phyloP scores from a whole-genome alignment of 2,113 vertebrate species.

The Opisthocomus hoazin region DNA sequence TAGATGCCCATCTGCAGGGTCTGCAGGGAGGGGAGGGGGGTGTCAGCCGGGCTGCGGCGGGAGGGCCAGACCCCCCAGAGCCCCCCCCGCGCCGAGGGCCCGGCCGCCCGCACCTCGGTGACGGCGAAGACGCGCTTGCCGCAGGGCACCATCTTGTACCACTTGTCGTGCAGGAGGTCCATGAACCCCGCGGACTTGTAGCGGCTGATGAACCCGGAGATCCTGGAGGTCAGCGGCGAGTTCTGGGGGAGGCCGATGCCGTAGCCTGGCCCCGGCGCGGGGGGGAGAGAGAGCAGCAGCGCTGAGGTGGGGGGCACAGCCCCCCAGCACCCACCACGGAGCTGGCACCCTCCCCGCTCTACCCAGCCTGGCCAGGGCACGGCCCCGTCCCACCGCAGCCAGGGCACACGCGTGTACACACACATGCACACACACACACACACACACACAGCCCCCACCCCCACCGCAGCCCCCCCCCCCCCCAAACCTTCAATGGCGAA shows the following conservation, averaged over 20 bases:
- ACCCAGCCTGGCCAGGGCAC: background rate
- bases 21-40: conserved; percentile 48
- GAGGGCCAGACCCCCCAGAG: background rate
- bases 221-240: conserved; percentile 83
- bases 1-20: conserved; percentile 91
- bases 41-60: background rate
- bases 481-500: conserved; percentile 84
- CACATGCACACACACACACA: fast-evolving
- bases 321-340: background rate
- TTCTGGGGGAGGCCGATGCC: conserved; percentile 90
- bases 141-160: conserved; percentile 94
- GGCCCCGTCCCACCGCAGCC: background rate
- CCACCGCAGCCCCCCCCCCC: background rate
- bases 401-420: background rate
- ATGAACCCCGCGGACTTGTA: conserved; percentile 91
- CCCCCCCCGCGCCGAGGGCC: fast-evolving
- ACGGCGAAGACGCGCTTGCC: conserved; percentile 87
- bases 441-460: fast-evolving
- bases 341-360: background rate
- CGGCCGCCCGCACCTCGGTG: conserved; percentile 75
- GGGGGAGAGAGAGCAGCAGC: fast-evolving
- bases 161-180: conserved; percentile 91
- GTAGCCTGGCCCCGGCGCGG: conserved; percentile 70
- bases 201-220: conserved; percentile 89
- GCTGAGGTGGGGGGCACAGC: background rate